These are phyloP conservation scores for Invenusta paracnida DNA, from an alignment of 2,888 invertebrate species.

Conservation along the genomic window DNA sequence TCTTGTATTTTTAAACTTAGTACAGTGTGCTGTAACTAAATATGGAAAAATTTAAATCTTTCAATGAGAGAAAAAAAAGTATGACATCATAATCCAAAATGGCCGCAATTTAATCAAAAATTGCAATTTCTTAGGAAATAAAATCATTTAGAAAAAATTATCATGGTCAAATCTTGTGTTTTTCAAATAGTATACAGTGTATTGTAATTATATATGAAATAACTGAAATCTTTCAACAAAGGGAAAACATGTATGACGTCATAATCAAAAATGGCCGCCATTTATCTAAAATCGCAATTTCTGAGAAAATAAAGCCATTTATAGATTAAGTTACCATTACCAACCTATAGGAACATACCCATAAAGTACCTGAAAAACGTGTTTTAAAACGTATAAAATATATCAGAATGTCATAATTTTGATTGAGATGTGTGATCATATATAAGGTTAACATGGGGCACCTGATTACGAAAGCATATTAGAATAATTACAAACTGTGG, in stretches of 20 bases:
- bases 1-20: not conserved
- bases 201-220: not conserved
- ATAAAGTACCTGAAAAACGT: not conserved
- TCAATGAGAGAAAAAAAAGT: not conserved
- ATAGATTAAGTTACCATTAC: not conserved
- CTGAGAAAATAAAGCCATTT: not conserved
- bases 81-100: not conserved
- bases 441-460: no score
- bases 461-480: no score
- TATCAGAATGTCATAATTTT: not conserved
- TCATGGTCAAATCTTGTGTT: not conserved
- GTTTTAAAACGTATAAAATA: not conserved
- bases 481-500: no score
- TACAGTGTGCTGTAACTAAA: not conserved
- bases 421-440: no score
- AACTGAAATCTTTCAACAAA: not conserved
- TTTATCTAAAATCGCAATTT: not conserved
- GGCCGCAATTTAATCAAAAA: not conserved
- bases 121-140: not conserved
- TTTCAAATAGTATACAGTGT: not conserved
- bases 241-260: not conserved
- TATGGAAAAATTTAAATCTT: not conserved
- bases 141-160: not conserved
- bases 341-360: not conserved
- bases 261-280: not conserved